Conservation (phyloP, 2,113 vertebrate species). For the Rhagologus leucostigma region DNA sequence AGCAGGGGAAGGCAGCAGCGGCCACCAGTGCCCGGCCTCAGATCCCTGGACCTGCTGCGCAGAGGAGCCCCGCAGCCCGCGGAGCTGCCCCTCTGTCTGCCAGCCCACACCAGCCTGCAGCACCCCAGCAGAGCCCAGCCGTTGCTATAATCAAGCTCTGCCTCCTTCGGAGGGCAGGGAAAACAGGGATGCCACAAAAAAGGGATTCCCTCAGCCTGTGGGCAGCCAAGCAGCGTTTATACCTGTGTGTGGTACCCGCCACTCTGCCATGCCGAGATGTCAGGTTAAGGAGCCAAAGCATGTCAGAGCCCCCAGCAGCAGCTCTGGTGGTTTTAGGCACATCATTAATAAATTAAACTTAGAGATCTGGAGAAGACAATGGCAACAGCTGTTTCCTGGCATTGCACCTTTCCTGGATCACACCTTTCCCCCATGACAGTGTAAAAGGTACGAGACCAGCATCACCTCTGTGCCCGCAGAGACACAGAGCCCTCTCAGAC, state of each 20-base stretch:
- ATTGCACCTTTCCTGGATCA: neutral
- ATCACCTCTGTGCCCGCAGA: neutral
- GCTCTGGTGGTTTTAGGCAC: neutral
- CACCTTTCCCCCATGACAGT: neutral
- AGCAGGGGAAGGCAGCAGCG: neutral
- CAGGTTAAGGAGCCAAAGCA: neutral
- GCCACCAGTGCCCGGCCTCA: neutral
- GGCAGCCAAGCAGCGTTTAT: neutral
- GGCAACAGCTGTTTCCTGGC: neutral
- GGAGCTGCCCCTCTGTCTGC: neutral
- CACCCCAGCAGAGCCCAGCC: neutral
- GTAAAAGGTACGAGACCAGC: neutral
- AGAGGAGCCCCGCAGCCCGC: neutral
- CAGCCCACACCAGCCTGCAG: neutral
- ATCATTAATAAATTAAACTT: neutral
- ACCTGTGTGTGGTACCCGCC: neutral
- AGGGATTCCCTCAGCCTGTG: neutral
- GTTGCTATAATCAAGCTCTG: neutral
- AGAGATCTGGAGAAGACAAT: neutral
- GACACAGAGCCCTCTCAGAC: neutral
- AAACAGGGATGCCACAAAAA: neutral
- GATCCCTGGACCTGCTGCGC: fast-evolving
- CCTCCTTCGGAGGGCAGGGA: neutral
- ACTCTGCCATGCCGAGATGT: neutral
- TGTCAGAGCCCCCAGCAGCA: neutral